These are phyloP conservation scores for Melinopterus prodromus DNA, from an alignment of 2,888 invertebrate species.

Conservation along the genomic window DNA sequence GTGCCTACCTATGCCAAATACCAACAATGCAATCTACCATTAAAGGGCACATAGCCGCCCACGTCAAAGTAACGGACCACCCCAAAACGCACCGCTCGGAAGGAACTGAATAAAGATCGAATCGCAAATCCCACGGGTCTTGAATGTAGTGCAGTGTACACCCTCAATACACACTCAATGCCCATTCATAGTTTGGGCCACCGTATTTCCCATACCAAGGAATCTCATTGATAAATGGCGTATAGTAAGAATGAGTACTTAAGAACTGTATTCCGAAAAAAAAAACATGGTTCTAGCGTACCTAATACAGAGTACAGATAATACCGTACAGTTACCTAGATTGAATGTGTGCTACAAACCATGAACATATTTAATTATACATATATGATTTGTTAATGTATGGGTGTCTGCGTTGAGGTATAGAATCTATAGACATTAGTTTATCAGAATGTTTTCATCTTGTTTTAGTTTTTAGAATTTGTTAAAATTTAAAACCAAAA, in stretches of 20 bases:
- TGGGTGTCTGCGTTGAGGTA: no score
- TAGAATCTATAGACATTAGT: no score
- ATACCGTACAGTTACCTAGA: no score
- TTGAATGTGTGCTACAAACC: no score
- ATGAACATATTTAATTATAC: no score
- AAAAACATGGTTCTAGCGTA: not conserved
- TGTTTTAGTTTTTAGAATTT: no score
- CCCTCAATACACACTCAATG: not conserved
- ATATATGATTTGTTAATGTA: no score
- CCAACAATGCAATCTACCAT: not conserved
- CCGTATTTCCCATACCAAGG: not conserved
- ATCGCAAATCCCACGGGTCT: conserved; percentile 4
- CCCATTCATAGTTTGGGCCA: not conserved
- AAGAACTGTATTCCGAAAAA: not conserved
- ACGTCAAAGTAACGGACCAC: not conserved
- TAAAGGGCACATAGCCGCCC: not conserved
- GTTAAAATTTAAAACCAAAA: no score
- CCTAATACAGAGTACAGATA: not conserved
- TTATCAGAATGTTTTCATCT: no score
- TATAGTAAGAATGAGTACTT: not conserved
- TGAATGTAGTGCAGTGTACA: not conserved
- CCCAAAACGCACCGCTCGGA: not conserved
- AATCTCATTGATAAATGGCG: not conserved
- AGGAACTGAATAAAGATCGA: not conserved
- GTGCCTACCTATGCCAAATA: not conserved